Percentiles rank a stretch among this genome's conserved stretches.
phyloP scores from a whole-genome alignment of 2,888 invertebrate species.

The Xestia c-nigrum region DNA sequence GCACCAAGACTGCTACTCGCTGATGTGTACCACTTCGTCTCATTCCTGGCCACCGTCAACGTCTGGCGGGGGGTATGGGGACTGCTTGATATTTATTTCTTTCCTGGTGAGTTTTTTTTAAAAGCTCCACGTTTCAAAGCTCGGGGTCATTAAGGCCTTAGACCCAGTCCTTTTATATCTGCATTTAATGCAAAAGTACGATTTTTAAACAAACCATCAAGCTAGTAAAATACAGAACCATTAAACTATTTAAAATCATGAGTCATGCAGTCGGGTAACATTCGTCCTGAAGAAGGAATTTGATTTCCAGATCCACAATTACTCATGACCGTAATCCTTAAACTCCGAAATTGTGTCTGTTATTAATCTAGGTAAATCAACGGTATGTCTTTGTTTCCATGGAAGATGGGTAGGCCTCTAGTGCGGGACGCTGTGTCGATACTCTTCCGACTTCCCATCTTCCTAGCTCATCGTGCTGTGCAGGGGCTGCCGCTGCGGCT shows the following conservation, averaged over 20 bases:
- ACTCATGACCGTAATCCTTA: neutral
- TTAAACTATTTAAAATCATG: too few relatives aligned
- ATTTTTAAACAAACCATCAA: neutral
- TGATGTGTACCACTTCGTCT: constrained; percentile 94
- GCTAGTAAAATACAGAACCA: neutral
- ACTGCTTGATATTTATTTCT: constrained; percentile 94
- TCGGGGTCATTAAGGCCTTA: neutral
- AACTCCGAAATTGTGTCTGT: neutral
- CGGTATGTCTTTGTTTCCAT: too few relatives aligned
- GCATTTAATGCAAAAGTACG: neutral
- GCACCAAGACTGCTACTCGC: constrained; percentile 93
- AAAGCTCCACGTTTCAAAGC: too few relatives aligned
- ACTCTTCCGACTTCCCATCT: too few relatives aligned
- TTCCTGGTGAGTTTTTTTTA: constrained; percentile 93
- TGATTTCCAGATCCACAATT: neutral
- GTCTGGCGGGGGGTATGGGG: constrained; percentile 97
- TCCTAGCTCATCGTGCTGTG: too few relatives aligned
- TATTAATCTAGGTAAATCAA: too few relatives aligned
- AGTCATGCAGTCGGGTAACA: rapidly evolving
- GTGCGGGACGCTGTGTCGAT: too few relatives aligned
- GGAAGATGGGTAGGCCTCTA: too few relatives aligned
- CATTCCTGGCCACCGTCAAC: constrained; percentile 95
- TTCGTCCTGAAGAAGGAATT: neutral
- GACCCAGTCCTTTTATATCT: neutral
- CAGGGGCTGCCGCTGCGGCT: too few relatives aligned